Conservation (phyloP, 2,888 invertebrate genomes). For the Drosophila kuntzei region DNA sequence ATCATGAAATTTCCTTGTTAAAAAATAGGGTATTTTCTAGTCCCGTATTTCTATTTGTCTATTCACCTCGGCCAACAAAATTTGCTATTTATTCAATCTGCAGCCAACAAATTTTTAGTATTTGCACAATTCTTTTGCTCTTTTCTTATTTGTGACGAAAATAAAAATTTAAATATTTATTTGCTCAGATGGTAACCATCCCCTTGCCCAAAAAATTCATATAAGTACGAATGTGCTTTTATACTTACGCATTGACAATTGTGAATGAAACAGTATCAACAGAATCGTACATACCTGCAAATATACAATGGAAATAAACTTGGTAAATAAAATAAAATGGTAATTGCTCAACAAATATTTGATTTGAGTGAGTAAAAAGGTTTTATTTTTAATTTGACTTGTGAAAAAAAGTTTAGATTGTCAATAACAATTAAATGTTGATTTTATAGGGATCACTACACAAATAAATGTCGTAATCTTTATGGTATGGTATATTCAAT, state of each 20-base stretch:
- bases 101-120: conserved; percentile 19
- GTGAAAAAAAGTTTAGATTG: conserved; percentile 11
- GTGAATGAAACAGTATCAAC: conserved; percentile 41
- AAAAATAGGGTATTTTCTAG: background rate
- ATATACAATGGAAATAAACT: conserved; percentile 44
- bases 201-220: background rate
- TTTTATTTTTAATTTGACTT: conserved; percentile 29
- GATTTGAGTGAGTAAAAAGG: conserved; percentile 5
- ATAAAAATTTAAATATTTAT: conserved; percentile 46
- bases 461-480: background rate
- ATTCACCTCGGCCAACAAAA: conserved; percentile 19
- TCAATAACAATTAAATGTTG: conserved; percentile 5
- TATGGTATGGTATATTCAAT: background rate
- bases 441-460: background rate
- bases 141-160: conserved; percentile 27
- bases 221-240: conserved; percentile 22
- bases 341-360: conserved; percentile 61
- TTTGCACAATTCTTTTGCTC: conserved; percentile 35
- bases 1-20: background rate
- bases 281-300: conserved; percentile 64
- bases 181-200: conserved; percentile 28
- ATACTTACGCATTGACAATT: conserved; percentile 55
- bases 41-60: conserved; percentile 4
- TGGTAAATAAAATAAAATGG: conserved; percentile 65
- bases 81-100: conserved; percentile 17